These are phyloP conservation scores for Cavia aperea DNA, from an alignment of 2,113 vertebrate species.

Conservation along the genomic window DNA sequence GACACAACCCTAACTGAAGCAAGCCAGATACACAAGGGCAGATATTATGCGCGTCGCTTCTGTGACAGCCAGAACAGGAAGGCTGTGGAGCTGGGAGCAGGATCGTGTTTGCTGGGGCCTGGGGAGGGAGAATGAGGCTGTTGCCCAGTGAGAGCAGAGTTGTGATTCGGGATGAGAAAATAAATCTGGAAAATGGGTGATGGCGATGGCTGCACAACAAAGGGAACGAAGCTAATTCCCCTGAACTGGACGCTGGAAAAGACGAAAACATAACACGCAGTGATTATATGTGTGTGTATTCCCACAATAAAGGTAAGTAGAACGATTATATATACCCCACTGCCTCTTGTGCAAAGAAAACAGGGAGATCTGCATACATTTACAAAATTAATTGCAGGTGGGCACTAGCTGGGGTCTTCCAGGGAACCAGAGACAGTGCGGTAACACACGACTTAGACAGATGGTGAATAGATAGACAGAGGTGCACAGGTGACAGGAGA, in stretches of 20 bases:
- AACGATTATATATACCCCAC: background rate
- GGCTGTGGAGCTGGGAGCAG: background rate
- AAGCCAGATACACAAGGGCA: too few relatives aligned
- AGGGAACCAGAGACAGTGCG: background rate
- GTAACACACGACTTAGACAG: background rate
- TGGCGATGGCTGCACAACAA: background rate
- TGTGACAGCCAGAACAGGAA: too few relatives aligned
- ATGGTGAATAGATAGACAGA: background rate
- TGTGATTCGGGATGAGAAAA: too few relatives aligned
- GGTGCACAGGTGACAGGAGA: background rate
- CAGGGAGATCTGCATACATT: background rate
- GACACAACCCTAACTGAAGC: background rate
- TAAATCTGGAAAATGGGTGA: too few relatives aligned
- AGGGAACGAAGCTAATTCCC: background rate
- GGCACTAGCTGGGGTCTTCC: background rate
- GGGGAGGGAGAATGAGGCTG: too few relatives aligned
- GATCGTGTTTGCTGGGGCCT: rapidly evolving
- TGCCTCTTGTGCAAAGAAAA: background rate
- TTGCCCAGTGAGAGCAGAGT: too few relatives aligned
- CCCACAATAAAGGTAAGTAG: background rate
- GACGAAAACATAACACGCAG: background rate
- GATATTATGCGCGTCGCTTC: rapidly evolving
- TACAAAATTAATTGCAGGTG: background rate
- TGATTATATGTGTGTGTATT: background rate
- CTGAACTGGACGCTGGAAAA: too few relatives aligned